A percentile compares a stretch with the other conserved stretches of the same genome.
Evolutionary conservation across 2,888 invertebrate genomes (phyloP).

Genomic region (Thumatha senex): DNA sequence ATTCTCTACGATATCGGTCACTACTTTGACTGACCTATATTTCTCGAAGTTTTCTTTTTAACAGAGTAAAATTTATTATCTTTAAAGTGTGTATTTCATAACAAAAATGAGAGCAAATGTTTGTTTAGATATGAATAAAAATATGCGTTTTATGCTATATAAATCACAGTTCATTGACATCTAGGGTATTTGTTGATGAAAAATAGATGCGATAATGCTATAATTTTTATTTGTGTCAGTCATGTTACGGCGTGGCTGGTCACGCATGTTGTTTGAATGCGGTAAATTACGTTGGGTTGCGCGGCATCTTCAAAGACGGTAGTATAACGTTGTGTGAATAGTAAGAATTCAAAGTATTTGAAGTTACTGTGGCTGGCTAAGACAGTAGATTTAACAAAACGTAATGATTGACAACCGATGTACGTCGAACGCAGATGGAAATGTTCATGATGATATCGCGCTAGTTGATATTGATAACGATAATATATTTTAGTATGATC

Average conservation of each 20-base stretch:
- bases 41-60: constrained; percentile 22
- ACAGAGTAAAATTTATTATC: constrained; percentile 16
- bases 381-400: constrained; percentile 49
- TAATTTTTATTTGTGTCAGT: constrained; percentile 22
- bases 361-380: constrained; percentile 70
- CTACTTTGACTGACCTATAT: constrained; percentile 28
- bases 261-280: constrained; percentile 19
- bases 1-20: constrained; percentile 27
- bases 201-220: constrained; percentile 13
- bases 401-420: constrained; percentile 23
- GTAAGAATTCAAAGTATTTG: constrained; percentile 63
- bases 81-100: constrained; percentile 12
- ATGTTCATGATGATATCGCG: background rate
- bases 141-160: no score
- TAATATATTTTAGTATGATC: background rate
- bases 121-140: no score
- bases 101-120: background rate
- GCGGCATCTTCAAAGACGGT: constrained; percentile 34
- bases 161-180: constrained; percentile 31
- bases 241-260: constrained; percentile 6
- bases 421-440: constrained; percentile 14
- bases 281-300: constrained; percentile 28
- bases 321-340: constrained; percentile 56
- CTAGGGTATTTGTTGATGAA: constrained; percentile 22
- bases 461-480: background rate